Percentiles rank a stretch among this genome's conserved stretches.
Conservation (phyloP, 2,113 vertebrate genomes). For the Lynx canadensis region DNA sequence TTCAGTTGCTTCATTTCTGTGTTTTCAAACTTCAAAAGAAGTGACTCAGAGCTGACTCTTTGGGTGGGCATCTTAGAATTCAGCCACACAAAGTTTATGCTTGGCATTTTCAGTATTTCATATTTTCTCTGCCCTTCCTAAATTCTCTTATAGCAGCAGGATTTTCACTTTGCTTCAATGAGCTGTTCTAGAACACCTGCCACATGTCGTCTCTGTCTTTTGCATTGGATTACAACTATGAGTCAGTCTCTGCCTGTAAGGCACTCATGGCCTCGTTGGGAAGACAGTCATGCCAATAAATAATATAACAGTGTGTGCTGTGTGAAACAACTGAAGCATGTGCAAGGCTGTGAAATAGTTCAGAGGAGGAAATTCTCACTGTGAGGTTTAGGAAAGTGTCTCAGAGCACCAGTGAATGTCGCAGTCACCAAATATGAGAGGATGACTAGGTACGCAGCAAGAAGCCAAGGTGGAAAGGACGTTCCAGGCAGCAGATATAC, state of each 20-base stretch:
- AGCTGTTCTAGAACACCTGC: neutral
- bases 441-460: neutral
- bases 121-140: neutral
- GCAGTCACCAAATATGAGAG: neutral
- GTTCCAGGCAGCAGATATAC: neutral
- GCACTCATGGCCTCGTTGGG: neutral
- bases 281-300: neutral
- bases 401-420: neutral
- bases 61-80: neutral
- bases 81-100: neutral
- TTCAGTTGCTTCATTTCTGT: conserved; percentile 14
- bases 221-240: neutral
- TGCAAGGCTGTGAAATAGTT: neutral
- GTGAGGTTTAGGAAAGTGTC: neutral
- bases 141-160: neutral
- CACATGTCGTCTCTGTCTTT: neutral
- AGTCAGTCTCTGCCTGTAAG: neutral
- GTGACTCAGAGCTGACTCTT: neutral
- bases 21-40: neutral
- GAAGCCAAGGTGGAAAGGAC: neutral
- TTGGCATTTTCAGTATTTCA: neutral
- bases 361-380: neutral
- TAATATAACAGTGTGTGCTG: neutral
- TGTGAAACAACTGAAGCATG: neutral
- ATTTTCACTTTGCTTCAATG: neutral